Percentiles rank a stretch among this genome's conserved stretches.
These are phyloP conservation scores for Phataginus tetradactyla DNA, from an alignment of 2,797 vertebrate species.

Conservation along the genomic window DNA sequence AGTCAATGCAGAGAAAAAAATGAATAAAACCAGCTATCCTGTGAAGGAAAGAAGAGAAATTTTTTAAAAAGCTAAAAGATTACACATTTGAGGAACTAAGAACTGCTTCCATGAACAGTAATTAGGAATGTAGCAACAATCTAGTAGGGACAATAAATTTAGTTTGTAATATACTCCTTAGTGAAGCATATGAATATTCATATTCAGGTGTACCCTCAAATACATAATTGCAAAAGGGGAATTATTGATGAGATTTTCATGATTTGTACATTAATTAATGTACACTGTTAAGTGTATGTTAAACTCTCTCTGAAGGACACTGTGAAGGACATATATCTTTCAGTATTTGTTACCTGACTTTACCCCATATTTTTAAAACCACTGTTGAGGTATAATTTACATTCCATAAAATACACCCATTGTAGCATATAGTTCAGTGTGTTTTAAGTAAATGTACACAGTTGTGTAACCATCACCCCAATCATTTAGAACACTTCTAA, in stretches of 20 bases:
- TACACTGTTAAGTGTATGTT: background rate
- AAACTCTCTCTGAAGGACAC: background rate
- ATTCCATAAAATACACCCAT: background rate
- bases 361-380: background rate
- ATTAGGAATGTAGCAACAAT: background rate
- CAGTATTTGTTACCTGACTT: background rate
- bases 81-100: background rate
- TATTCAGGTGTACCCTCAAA: background rate
- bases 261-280: slow-evolving; percentile 35
- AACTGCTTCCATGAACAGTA: background rate
- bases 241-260: slow-evolving; percentile 2
- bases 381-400: background rate
- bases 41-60: background rate
- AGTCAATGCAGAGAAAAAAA: background rate
- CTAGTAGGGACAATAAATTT: background rate
- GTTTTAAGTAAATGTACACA: background rate
- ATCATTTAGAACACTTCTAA: background rate
- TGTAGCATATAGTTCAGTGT: background rate
- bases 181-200: background rate
- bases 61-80: background rate
- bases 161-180: background rate
- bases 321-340: background rate
- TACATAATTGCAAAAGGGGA: background rate
- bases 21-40: background rate
- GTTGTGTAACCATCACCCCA: background rate